These are phyloP conservation scores for Bruchidius siliquastri DNA, from an alignment of 2,888 invertebrate species.

Conservation along the genomic window DNA sequence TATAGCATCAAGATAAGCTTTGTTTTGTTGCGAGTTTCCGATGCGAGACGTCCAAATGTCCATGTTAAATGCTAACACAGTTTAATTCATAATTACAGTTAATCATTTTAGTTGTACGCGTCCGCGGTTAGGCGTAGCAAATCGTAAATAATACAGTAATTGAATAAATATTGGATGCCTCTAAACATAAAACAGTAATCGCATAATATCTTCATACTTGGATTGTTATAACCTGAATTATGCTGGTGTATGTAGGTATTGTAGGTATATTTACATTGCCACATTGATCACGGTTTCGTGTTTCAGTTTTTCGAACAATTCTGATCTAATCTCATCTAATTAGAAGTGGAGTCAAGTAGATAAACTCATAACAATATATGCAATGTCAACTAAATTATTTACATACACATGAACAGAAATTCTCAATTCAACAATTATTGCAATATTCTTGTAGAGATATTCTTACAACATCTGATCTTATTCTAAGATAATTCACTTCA, in stretches of 20 bases:
- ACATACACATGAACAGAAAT: no score
- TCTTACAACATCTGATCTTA: no score
- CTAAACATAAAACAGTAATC: not conserved
- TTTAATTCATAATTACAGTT: not conserved
- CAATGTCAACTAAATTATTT: no score
- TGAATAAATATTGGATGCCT: not conserved
- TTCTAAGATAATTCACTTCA: no score
- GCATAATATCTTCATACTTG: not conserved
- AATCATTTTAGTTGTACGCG: not conserved
- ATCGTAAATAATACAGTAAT: not conserved
- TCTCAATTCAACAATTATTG: no score
- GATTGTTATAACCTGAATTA: not conserved
- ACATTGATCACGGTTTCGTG: no score
- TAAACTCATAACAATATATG: no score
- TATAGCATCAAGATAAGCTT: not conserved
- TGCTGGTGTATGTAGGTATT: not conserved
- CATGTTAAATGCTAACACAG: not conserved
- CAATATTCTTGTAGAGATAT: no score
- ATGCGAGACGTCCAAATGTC: not conserved
- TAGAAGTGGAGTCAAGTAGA: no score
- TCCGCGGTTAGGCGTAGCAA: not conserved
- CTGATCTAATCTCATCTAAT: no score
- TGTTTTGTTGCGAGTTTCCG: not conserved
- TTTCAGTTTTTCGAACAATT: no score
- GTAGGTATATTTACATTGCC: no score